Conservation (phyloP, 2,888 invertebrate genomes). For the Didymodactylos carnosus region DNA sequence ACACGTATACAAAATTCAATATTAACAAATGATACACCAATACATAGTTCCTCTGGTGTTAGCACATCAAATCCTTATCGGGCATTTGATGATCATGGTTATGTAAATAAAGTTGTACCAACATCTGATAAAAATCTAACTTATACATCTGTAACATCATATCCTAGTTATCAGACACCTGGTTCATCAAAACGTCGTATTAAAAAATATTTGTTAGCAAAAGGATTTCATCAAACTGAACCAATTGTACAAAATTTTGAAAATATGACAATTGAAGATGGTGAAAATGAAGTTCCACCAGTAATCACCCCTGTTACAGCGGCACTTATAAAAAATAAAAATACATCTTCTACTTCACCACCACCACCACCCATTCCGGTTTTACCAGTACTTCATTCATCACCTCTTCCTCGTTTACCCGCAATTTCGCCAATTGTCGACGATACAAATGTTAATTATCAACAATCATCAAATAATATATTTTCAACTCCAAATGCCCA, state of each 20-base stretch:
- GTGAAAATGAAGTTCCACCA: neutral
- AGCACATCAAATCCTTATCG: neutral
- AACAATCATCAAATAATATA: neutral
- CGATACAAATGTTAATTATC: neutral
- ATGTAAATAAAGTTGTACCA: neutral
- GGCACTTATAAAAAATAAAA: too few relatives aligned
- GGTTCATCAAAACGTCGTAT: neutral
- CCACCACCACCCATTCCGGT: too few relatives aligned
- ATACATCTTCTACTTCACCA: neutral
- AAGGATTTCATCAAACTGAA: neutral
- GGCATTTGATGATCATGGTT: neutral
- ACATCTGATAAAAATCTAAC: neutral
- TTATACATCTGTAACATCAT: neutral
- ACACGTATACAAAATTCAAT: neutral
- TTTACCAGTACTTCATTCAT: too few relatives aligned
- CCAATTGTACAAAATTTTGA: neutral
- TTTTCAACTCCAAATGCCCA: neutral
- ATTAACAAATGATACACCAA: neutral
- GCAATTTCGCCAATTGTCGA: neutral
- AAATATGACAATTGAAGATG: neutral
- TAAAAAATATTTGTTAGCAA: neutral
- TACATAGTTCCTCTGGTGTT: neutral
- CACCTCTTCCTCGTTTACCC: neutral
- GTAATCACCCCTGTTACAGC: neutral
- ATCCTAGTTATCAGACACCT: neutral